phyloP scores from a whole-genome alignment of 1,140 invertebrate genomes.

The Mycetomoellerius zeteki region DNA sequence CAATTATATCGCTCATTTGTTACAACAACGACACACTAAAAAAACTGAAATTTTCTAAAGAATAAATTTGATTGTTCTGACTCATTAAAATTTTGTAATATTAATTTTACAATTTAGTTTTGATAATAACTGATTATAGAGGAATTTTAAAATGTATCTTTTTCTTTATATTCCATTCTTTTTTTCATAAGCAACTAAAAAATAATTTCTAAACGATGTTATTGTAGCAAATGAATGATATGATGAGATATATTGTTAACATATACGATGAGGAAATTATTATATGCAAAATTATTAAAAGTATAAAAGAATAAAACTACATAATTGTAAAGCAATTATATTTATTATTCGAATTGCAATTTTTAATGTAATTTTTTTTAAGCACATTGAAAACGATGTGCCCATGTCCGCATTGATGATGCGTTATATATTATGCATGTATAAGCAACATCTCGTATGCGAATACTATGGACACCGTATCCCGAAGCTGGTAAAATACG shows the following conservation, averaged over 20 bases:
- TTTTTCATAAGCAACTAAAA: too few relatives aligned
- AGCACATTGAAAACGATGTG: neutral
- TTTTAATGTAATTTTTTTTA: conserved; percentile 17
- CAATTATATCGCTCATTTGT: too few relatives aligned
- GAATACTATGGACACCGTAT: conserved; percentile 70
- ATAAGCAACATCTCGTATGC: conserved; percentile 61
- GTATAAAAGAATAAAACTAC: neutral
- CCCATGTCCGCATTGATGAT: neutral
- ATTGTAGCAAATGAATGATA: neutral
- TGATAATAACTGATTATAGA: too few relatives aligned
- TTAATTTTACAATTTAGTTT: too few relatives aligned
- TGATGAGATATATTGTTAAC: neutral
- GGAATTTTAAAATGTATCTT: too few relatives aligned
- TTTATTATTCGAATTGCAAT: neutral
- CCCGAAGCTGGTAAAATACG: conserved; percentile 68
- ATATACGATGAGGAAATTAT: neutral
- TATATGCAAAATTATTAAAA: neutral
- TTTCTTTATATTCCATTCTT: too few relatives aligned
- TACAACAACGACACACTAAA: too few relatives aligned
- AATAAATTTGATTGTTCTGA: too few relatives aligned
- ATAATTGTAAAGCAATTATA: neutral
- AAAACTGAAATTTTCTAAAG: too few relatives aligned
- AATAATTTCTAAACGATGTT: too few relatives aligned
- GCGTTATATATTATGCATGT: conserved; percentile 38
- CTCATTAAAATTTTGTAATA: too few relatives aligned